Conservation (phyloP, 1,140 invertebrate genomes). For the Batillaria attramentaria region DNA sequence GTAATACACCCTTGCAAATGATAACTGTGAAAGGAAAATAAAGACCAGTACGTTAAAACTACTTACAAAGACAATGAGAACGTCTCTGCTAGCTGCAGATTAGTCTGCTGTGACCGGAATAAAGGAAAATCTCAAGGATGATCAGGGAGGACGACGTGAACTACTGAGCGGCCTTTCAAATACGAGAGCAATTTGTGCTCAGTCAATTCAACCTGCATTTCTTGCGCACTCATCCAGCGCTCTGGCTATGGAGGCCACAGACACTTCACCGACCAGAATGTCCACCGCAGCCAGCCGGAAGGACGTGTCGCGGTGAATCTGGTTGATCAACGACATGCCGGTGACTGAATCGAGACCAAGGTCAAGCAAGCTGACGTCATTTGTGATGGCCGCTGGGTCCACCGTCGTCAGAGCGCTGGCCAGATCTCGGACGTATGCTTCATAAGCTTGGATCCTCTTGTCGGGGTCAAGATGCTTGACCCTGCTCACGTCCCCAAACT, state of each 20-base stretch:
- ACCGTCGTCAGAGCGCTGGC: constrained; percentile 21
- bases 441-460: constrained; percentile 18
- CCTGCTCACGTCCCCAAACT: too few species aligned
- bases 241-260: constrained; percentile 13
- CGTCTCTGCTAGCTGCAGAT: background rate
- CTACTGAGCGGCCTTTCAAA: background rate
- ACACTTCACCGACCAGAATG: constrained; percentile 28
- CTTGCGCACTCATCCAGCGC: constrained; percentile 23
- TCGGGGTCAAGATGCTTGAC: constrained; percentile 1
- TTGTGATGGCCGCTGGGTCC: constrained; percentile 16
- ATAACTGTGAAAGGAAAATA: background rate
- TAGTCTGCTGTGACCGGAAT: background rate
- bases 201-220: background rate
- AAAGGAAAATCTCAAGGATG: background rate
- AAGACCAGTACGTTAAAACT: background rate
- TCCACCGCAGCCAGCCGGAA: constrained; percentile 23
- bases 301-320: constrained; percentile 35
- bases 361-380: constrained; percentile 27
- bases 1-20: too few species aligned
- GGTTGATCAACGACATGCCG: constrained; percentile 44
- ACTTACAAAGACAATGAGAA: background rate
- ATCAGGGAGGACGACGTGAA: background rate
- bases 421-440: constrained; percentile 19
- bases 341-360: constrained; percentile 44
- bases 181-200: background rate